These are phyloP conservation scores for Lepisosteus osseus DNA, from an alignment of 2,113 vertebrate species.

Conservation along the genomic window DNA sequence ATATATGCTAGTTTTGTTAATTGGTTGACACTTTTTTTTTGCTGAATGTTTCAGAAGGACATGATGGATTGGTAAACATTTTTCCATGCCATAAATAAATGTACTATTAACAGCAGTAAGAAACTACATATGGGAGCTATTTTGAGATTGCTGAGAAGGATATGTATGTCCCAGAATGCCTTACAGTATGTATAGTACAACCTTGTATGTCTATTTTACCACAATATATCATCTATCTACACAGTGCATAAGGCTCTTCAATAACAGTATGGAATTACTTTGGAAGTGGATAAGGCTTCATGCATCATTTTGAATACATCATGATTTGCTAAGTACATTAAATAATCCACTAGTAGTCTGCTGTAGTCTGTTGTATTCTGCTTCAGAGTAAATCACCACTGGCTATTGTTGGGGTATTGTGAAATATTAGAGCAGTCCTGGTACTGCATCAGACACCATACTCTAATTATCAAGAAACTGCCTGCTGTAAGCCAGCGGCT, in stretches of 20 bases:
- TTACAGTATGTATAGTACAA: neutral
- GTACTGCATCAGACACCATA: too few relatives aligned
- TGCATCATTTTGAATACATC: too few relatives aligned
- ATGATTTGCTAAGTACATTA: too few relatives aligned
- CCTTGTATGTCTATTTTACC: neutral
- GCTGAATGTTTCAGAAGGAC: neutral
- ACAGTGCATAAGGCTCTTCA: neutral
- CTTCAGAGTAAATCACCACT: too few relatives aligned
- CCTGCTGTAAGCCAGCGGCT: too few relatives aligned
- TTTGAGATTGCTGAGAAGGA: slow-evolving; percentile 25
- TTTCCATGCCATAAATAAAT: slow-evolving; percentile 17
- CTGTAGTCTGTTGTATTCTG: too few relatives aligned
- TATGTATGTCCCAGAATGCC: slow-evolving; percentile 20
- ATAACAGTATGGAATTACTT: neutral
- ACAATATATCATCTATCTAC: neutral
- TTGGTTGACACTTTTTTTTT: neutral
- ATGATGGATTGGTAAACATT: neutral
- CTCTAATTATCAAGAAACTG: too few relatives aligned
- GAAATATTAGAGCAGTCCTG: too few relatives aligned
- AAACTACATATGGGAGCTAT: slow-evolving; percentile 2
- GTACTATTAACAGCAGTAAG: neutral
- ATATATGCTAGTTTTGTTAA: neutral
- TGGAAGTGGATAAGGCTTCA: neutral
- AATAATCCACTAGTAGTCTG: too few relatives aligned
- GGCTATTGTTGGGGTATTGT: too few relatives aligned